phyloP scores from a whole-genome alignment of 2,113 vertebrate species.

The Megaleporinus macrocephalus region DNA sequence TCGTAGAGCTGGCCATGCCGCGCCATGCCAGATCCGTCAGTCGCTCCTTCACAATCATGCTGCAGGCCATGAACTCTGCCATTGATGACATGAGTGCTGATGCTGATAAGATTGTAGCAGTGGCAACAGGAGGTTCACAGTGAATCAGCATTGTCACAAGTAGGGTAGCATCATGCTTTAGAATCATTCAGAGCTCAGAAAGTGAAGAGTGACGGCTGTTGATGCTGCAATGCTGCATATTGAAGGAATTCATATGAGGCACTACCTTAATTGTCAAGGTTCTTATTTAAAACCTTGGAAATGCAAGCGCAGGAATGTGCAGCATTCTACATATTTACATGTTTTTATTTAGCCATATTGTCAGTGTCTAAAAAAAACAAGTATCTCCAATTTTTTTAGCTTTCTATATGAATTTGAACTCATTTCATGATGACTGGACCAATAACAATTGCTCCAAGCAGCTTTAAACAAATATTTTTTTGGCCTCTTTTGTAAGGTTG shows the following conservation, averaged over 20 bases:
- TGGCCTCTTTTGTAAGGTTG: too few relatives aligned
- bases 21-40: constrained; percentile 66
- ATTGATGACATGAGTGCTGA: constrained; percentile 75
- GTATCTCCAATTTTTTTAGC: too few relatives aligned
- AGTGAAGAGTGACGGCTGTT: neutral
- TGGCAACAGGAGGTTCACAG: constrained; percentile 50
- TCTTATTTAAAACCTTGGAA: neutral
- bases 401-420: too few relatives aligned
- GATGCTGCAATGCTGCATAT: neutral
- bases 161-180: neutral
- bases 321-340: too few relatives aligned
- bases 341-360: too few relatives aligned
- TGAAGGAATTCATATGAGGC: neutral
- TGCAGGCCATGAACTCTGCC: constrained; percentile 68
- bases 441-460: too few relatives aligned
- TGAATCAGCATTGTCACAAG: neutral
- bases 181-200: neutral
- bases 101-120: constrained; percentile 66
- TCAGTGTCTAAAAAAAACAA: too few relatives aligned
- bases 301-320: neutral
- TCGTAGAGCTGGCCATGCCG: constrained; percentile 73
- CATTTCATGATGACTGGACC: too few relatives aligned
- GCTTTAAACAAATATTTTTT: too few relatives aligned
- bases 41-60: constrained; percentile 72
- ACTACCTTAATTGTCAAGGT: neutral